These are phyloP conservation scores for Adelognathus sp. DNA, from an alignment of 2,888 invertebrate species.

Conservation along the genomic window DNA sequence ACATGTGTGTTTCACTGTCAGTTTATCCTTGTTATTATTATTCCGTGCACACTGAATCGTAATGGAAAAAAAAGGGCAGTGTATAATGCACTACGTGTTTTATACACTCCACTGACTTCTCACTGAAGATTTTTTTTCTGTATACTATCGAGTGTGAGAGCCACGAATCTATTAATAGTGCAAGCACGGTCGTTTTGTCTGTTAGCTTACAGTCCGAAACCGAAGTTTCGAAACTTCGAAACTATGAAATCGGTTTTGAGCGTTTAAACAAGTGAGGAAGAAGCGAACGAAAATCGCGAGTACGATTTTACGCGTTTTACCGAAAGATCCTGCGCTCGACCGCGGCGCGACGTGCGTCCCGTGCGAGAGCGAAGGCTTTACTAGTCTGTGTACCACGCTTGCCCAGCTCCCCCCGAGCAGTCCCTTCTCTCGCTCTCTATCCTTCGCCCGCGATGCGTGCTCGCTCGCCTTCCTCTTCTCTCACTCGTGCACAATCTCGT, in stretches of 20 bases:
- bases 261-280: background rate
- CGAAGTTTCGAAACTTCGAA: background rate
- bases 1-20: background rate
- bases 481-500: slow-evolving; percentile 15
- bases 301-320: too few relatives aligned
- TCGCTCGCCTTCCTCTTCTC: slow-evolving; percentile 21
- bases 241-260: background rate
- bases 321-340: background rate
- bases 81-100: background rate
- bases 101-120: background rate
- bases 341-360: slow-evolving; percentile 43
- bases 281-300: too few relatives aligned
- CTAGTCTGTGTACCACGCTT: slow-evolving; percentile 57
- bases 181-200: background rate
- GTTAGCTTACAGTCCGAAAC: background rate
- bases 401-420: slow-evolving; percentile 44
- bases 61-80: background rate
- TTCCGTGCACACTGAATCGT: background rate
- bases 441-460: slow-evolving; percentile 54
- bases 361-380: slow-evolving; percentile 59
- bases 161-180: slow-evolving; percentile 34
- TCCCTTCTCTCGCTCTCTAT: slow-evolving; percentile 30
- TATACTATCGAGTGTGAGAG: slow-evolving; percentile 29
- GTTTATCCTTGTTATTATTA: background rate
- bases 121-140: background rate